Evolutionary conservation across 2,888 invertebrate species (phyloP).

Genomic region (Lycophotia porphyrea): DNA sequence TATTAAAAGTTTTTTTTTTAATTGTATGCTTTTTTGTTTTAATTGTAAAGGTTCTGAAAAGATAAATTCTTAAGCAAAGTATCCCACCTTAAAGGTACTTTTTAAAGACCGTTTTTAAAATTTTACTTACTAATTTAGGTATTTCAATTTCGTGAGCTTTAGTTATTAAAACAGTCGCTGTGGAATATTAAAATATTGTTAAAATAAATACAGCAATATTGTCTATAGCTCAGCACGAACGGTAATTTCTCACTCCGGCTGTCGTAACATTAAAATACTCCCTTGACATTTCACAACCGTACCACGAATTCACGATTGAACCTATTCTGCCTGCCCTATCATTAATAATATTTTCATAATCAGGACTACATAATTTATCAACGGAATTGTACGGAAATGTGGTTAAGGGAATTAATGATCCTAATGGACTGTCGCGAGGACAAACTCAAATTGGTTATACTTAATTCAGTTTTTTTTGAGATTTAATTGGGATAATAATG

Average conservation of each 20-base stretch:
- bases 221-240: slow-evolving; percentile 16
- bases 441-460: not conserved
- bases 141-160: not conserved
- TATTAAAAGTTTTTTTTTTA: not conserved
- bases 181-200: not conserved
- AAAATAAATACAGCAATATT: not conserved
- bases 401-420: slow-evolving; percentile 35
- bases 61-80: not conserved
- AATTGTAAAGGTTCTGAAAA: not conserved
- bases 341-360: slow-evolving; percentile 52
- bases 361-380: slow-evolving; percentile 31
- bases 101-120: not conserved
- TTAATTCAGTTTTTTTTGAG: not conserved
- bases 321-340: slow-evolving; percentile 37
- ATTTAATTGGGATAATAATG: not conserved
- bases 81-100: no score
- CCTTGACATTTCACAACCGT: slow-evolving; percentile 71
- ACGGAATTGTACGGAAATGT: slow-evolving; percentile 7
- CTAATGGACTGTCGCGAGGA: not conserved
- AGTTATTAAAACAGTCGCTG: not conserved
- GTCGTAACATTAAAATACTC: slow-evolving; percentile 53
- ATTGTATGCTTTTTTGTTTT: not conserved
- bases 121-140: no score
- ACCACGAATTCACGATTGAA: slow-evolving; percentile 67
- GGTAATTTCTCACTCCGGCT: slow-evolving; percentile 6